Percentiles rank a stretch among this genome's conserved stretches.
phyloP scores from a whole-genome alignment of 2,113 vertebrate genomes.

The Zapornia atra region DNA sequence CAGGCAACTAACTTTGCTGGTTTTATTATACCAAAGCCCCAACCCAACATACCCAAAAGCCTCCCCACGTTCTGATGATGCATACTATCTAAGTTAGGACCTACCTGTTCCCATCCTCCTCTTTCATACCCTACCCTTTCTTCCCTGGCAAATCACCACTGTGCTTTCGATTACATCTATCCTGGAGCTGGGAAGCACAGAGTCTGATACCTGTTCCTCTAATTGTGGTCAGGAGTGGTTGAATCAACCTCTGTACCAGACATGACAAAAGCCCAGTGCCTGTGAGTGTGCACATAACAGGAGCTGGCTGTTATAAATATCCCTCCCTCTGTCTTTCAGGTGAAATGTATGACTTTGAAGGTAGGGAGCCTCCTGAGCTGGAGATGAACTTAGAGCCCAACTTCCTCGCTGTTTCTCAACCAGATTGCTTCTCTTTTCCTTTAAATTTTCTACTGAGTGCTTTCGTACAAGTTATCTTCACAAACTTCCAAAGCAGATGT shows the following conservation, averaged over 20 bases:
- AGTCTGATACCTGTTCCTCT: not conserved
- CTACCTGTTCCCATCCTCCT: not conserved
- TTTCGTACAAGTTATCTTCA: not conserved
- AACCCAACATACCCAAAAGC: not conserved
- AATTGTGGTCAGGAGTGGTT: not conserved
- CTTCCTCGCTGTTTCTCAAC: not conserved
- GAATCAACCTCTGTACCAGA: not conserved
- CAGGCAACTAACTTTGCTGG: not conserved
- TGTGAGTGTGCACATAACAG: not conserved
- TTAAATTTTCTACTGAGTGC: not conserved
- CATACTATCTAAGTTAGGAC: not conserved
- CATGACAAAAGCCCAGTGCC: not conserved
- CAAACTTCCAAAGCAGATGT: not conserved
- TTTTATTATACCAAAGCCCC: not conserved
- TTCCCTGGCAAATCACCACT: not conserved
- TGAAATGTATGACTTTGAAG: not conserved
- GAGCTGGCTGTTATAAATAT: not conserved
- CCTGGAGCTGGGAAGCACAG: not conserved
- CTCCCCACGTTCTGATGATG: not conserved
- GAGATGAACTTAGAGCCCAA: not conserved
- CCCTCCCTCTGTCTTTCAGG: not conserved
- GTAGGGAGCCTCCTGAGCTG: not conserved
- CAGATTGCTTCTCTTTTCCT: not conserved
- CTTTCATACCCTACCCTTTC: not conserved
- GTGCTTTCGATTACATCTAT: not conserved